These are phyloP conservation scores for Eretmochelys imbricata DNA, from an alignment of 2,113 vertebrate species.

Conservation along the genomic window DNA sequence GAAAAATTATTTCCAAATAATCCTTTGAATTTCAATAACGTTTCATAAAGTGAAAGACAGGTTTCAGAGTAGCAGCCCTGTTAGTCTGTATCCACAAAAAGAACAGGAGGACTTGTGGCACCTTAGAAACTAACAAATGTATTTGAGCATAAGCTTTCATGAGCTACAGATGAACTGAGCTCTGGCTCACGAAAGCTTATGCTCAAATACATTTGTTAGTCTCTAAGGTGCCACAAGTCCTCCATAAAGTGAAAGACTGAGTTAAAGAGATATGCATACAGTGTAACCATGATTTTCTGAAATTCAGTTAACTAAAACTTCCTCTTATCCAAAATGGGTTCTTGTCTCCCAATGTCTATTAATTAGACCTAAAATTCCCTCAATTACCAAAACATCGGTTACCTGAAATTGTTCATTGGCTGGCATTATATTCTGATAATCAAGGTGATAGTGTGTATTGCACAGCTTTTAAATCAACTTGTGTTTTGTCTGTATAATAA, in stretches of 20 bases:
- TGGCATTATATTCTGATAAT: background rate
- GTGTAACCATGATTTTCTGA: background rate
- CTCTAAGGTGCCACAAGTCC: no score
- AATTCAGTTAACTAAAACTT: background rate
- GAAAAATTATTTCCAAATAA: conserved; percentile 1
- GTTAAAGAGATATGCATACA: background rate
- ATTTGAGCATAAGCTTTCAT: no score
- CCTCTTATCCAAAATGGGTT: conserved; percentile 1
- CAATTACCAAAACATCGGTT: conserved; percentile 1
- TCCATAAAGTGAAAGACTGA: background rate
- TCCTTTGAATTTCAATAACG: background rate
- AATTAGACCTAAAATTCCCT: background rate
- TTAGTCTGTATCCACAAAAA: no score
- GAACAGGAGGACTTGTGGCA: no score
- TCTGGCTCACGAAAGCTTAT: no score
- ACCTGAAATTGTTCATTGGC: conserved; percentile 16
- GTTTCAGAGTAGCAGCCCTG: no score
- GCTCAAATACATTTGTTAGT: no score
- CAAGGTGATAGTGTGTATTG: background rate
- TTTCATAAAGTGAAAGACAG: background rate
- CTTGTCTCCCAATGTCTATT: background rate
- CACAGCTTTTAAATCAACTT: background rate
- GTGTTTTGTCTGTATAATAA: background rate
- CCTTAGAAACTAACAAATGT: no score
- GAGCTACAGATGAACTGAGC: no score